A percentile compares a stretch with the other conserved stretches of the same genome.
phyloP scores from a whole-genome alignment of 2,888 invertebrate species.

The Eurois occulta region DNA sequence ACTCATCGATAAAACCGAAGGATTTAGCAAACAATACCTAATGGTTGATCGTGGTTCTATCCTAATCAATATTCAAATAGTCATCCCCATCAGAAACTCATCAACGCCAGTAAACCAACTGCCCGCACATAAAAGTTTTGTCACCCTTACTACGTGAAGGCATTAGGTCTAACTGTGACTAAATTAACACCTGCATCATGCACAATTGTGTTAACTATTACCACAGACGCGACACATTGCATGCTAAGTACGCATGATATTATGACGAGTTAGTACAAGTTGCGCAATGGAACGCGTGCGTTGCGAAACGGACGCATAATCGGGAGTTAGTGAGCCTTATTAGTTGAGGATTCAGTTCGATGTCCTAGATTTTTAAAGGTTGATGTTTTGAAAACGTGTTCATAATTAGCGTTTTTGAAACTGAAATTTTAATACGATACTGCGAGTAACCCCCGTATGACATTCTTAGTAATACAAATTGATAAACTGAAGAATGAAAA shows the following conservation, averaged over 20 bases:
- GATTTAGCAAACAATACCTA: not conserved
- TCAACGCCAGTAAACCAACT: conserved; percentile 26
- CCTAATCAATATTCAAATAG: conserved; percentile 20
- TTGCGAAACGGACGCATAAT: conserved; percentile 52
- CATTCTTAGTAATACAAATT: not conserved
- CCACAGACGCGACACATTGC: conserved; percentile 75
- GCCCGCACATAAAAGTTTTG: conserved; percentile 10
- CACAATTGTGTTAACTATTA: conserved; percentile 75
- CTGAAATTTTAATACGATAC: not conserved
- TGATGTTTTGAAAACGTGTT: conserved; percentile 1
- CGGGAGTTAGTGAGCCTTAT: conserved; percentile 43
- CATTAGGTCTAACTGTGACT: conserved; percentile 49
- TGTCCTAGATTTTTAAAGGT: conserved; percentile 49
- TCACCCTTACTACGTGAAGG: conserved; percentile 54
- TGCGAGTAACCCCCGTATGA: not conserved
- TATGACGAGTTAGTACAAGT: conserved; percentile 68
- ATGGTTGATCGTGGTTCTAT: too few species aligned
- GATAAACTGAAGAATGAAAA: not conserved
- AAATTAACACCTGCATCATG: conserved; percentile 70
- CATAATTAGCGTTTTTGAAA: not conserved
- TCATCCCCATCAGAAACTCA: not conserved
- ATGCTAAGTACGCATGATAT: conserved; percentile 78
- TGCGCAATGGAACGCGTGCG: conserved; percentile 73
- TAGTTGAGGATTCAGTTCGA: conserved; percentile 31
- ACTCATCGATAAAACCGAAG: not conserved